Base-by-base conservation (phyloP, 1,140 invertebrate genomes). In the Drosophila pectinifera region DNA sequence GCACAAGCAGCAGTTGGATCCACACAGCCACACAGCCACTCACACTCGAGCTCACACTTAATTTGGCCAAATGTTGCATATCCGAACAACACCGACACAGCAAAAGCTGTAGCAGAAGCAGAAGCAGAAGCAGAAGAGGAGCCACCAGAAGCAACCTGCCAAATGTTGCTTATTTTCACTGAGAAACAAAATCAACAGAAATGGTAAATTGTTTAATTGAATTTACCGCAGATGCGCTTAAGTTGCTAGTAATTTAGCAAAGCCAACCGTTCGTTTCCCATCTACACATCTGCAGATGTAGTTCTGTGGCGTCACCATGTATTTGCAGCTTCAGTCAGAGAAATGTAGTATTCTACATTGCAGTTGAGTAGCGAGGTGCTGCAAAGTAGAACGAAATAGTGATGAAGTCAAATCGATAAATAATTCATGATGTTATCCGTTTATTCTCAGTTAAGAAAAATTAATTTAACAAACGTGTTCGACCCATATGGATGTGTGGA, bases 181-280 rank as follows among this genome's bases (percentile, higher is more conserved):
- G 49, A 45, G 55, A 70, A 80, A 89, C 59, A 89, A 89, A 88
- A 84, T 89, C 80, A 88, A 89, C 84, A 90, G 77, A 76, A 78
- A 69, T 78, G 73, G 80, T 78, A 89, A 89, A 89, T 89, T 89
- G 85, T 80, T 89, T 89, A 89, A 89, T 89, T 89, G 85, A 89
- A 84, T 89, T 89, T 75, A 89, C 84, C 84, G 80, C 84, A 89
- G 84, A 80, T 89, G 84, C 80, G 85, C 84, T 89, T 89, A 85
- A 89, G 84, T 90, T 89, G 64, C 69, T 76, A 80, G 77, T 89
- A 89, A 89, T 84, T 89, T 89, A 84, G 73, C 73, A 84, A 89
- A 84, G 68, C 80, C 64, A 89, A 65, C 69, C 63, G 67, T 69
- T 64, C 74, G 65, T 56, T 49, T 78, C 59, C 70, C 62, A 26